Conservation (phyloP, 2,888 invertebrate genomes). For the Proisotoma minuta region DNA sequence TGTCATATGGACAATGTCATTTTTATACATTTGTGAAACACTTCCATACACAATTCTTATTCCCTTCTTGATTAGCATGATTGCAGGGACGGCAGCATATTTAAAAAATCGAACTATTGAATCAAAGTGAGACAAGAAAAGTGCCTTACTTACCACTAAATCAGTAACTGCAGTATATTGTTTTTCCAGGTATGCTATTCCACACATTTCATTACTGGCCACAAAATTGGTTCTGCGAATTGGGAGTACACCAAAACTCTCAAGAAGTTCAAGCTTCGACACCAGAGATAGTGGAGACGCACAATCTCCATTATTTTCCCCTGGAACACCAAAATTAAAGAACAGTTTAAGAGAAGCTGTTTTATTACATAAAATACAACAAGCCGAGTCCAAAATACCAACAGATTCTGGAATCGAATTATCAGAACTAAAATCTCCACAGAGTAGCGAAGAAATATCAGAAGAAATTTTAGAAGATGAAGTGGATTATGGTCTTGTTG, state of each 20-base stretch:
- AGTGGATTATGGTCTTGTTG: slow-evolving; percentile 52
- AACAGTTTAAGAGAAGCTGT: neutral
- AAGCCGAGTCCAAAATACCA: neutral
- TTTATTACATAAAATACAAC: neutral
- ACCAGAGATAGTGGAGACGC: neutral
- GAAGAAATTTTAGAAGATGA: slow-evolving; percentile 49
- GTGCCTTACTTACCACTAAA: neutral
- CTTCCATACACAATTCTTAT: slow-evolving; percentile 39
- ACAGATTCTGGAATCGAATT: no score
- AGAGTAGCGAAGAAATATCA: neutral
- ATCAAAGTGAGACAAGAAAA: neutral
- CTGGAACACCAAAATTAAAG: neutral
- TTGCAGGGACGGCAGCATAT: slow-evolving; percentile 33
- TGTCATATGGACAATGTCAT: slow-evolving; percentile 32
- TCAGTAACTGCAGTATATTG: neutral
- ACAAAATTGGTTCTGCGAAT: slow-evolving; percentile 35
- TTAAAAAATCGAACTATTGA: slow-evolving; percentile 21
- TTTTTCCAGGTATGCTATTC: slow-evolving; percentile 19
- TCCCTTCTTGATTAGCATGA: slow-evolving; percentile 23
- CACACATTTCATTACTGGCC: slow-evolving; percentile 33
- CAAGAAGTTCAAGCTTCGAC: slow-evolving; percentile 1
- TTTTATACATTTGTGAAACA: slow-evolving; percentile 26
- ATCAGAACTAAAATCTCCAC: neutral
- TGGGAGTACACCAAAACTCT: slow-evolving; percentile 14
- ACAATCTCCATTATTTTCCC: neutral